phyloP scores from a whole-genome alignment of 2,113 vertebrate species.

The Australoheros scitulus region DNA sequence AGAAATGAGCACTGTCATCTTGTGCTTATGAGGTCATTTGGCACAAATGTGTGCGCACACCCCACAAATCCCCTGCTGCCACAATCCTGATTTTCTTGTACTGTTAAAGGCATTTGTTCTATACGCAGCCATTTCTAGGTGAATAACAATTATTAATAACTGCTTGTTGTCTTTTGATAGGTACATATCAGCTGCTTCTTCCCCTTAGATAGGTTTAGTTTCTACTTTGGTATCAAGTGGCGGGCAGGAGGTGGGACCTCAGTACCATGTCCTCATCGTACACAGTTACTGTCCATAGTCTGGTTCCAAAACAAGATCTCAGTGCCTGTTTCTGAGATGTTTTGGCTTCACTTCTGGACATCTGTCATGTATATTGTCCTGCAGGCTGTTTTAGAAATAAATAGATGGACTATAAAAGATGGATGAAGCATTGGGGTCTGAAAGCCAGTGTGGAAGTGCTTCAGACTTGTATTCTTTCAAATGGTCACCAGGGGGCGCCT shows the following conservation, averaged over 20 bases:
- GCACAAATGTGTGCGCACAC: neutral
- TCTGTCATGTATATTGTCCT: neutral
- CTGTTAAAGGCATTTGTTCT: neutral
- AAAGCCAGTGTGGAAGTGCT: neutral
- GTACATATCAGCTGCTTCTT: neutral
- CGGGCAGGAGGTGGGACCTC: neutral
- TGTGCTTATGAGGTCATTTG: neutral
- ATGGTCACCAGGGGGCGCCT: neutral
- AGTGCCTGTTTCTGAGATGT: neutral
- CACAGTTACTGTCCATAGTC: fast-evolving
- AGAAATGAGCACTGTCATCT: neutral
- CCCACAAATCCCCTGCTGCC: fast-evolving
- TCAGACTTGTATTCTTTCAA: neutral
- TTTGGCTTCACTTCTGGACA: neutral
- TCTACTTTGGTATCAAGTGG: neutral
- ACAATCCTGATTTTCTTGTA: neutral
- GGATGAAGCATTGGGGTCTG: neutral
- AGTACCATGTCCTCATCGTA: neutral
- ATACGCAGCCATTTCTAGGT: fast-evolving
- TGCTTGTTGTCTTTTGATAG: neutral
- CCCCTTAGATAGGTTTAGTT: neutral
- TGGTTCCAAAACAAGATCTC: neutral
- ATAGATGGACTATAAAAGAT: neutral
- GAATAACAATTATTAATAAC: neutral
- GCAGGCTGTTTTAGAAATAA: neutral